Percentiles rank a stretch among this genome's conserved stretches.
Conservation (phyloP, 1,140 invertebrate genomes). For the Palaemon carinicauda region DNA sequence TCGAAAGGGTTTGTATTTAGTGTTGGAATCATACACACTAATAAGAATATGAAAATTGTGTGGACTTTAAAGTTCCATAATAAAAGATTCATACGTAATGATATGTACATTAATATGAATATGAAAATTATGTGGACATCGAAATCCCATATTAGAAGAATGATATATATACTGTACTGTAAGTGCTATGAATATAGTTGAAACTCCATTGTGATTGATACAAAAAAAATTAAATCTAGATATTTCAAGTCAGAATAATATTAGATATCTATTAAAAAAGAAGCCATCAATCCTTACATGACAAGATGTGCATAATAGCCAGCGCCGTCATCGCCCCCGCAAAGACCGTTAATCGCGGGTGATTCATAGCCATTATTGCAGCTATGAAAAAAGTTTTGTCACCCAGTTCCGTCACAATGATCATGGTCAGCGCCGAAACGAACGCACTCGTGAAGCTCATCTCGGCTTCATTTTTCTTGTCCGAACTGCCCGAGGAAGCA, state of each 20-base stretch:
- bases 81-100: too few species aligned
- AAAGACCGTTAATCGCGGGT: constrained; percentile 92
- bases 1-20: too few species aligned
- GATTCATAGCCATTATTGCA: constrained; percentile 99
- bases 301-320: constrained; percentile 93
- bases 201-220: background rate
- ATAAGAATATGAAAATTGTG: too few species aligned
- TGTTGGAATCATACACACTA: too few species aligned
- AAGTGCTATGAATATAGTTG: too few species aligned
- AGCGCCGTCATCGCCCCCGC: constrained; percentile 90
- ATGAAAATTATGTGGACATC: too few species aligned
- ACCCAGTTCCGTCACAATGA: constrained; percentile 96
- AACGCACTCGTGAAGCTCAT: constrained; percentile 90
- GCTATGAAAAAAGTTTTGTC: constrained; percentile 99
- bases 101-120: too few species aligned
- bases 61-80: too few species aligned
- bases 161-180: too few species aligned
- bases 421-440: constrained; percentile 92
- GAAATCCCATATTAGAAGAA: too few species aligned
- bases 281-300: constrained; percentile 70
- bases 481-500: background rate
- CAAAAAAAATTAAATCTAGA: background rate
- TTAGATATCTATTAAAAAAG: too few species aligned
- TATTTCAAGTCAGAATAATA: background rate
- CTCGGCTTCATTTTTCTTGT: constrained; percentile 13